Evolutionary conservation across 2,113 vertebrate species (phyloP), one percentile per base, ranked within the genome.

Genomic region (Heterocephalus glaber): DNA sequence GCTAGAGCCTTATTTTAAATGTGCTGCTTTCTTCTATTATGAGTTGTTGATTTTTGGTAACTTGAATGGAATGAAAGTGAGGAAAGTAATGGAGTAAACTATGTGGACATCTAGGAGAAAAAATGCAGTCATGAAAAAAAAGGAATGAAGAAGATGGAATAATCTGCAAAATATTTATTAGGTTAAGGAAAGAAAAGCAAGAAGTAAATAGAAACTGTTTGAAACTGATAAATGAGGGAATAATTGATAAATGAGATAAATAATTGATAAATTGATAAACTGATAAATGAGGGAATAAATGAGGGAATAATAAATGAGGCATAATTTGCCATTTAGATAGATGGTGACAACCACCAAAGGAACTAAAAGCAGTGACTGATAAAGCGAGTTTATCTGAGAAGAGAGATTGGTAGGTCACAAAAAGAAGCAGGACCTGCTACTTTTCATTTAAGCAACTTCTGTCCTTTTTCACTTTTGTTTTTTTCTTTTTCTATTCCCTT

Each of bases 271-370:
- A n/a, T n/a, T n/a, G n/a, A n/a, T n/a, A 92, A 92, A 72, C 24
- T 35, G 68, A 80, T 83, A 72, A 90, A 35, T 90, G 86, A 90
- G 33, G 13, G 83, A 94, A 80, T 83, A 72, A 90, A 35, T 90
- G 86, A 90, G 33, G 13, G 83, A 94, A 54, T 35, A 65, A n/a
- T n/a, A n/a, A n/a, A n/a, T n/a, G n/a, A n/a, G 60, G 66, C 35
- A 30, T 28, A 58, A 52, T 84, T 95, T 86, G 72, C 41, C 76
- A 49, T 72, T 89, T 76, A 92, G 24, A 49, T 35, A 24, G 24
- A 52, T 88, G 26, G 19, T 77, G 24, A 13, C 30, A 80, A 52
- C 28, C 30, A 90, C 22, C 38, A 92, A 66, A 63, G 38, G 41
- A 61, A 60, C 76, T 56, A 54, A 92, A 90, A 83, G 16, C 41